A percentile compares a stretch with the other conserved stretches of the same genome.
These are phyloP conservation scores for Oenanthe melanoleuca DNA, from an alignment of 2,113 vertebrate species.

Conservation along the genomic window DNA sequence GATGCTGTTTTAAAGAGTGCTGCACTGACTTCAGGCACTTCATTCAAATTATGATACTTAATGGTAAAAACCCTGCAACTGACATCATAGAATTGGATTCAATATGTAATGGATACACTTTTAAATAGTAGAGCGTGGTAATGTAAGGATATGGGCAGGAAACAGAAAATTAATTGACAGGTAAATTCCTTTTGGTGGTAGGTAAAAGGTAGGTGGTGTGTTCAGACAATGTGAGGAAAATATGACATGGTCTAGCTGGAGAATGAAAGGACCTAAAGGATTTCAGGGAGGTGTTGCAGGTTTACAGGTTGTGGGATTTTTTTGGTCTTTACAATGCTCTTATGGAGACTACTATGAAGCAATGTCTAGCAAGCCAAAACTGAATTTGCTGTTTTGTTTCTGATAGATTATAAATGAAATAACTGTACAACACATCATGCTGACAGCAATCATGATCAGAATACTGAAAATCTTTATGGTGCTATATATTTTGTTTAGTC, in stretches of 20 bases:
- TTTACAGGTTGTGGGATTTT: background rate
- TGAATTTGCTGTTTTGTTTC: background rate
- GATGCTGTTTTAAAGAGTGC: background rate
- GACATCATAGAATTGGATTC: constrained; percentile 57
- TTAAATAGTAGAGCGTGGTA: constrained; percentile 48
- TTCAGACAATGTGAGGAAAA: background rate
- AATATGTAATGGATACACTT: constrained; percentile 48
- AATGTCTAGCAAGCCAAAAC: background rate
- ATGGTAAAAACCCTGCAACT: constrained; percentile 40
- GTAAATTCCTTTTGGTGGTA: background rate
- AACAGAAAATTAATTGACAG: constrained; percentile 60
- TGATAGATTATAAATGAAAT: background rate
- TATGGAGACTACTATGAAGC: background rate
- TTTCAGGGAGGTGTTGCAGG: background rate
- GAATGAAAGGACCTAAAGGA: background rate
- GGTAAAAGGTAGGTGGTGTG: background rate
- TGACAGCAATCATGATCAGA: background rate
- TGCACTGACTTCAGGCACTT: constrained; percentile 4
- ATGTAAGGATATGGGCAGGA: constrained; percentile 49
- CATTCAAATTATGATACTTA: constrained; percentile 53
- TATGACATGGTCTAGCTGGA: background rate
- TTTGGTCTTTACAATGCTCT: background rate
- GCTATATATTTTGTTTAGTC: background rate
- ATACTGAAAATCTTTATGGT: background rate
- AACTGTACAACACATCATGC: background rate